A percentile compares a stretch with the other conserved stretches of the same genome.
Conservation (phyloP, 2,797 vertebrate genomes). For the Myiotriccus ornatus region DNA sequence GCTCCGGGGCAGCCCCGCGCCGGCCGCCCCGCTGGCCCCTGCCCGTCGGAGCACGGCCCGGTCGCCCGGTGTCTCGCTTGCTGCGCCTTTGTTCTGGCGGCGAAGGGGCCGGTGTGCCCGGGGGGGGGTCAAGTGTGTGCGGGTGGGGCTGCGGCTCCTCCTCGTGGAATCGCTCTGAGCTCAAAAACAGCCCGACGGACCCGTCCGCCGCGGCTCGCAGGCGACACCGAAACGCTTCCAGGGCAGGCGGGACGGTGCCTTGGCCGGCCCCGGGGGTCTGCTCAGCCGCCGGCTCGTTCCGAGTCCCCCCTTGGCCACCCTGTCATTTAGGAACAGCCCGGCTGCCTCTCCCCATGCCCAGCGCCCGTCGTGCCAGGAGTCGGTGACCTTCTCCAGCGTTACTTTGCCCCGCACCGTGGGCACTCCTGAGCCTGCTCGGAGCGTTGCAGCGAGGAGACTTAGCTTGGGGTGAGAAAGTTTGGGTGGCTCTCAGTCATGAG, state of each 20-base stretch:
- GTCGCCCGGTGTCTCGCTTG: background rate
- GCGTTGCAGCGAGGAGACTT: fast-evolving
- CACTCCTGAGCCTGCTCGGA: fast-evolving
- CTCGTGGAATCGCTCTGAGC: background rate
- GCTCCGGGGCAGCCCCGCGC: too few relatives aligned
- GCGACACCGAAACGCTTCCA: background rate
- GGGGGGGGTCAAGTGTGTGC: background rate
- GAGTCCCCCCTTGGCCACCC: background rate
- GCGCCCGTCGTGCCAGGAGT: background rate
- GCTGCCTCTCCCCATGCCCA: background rate
- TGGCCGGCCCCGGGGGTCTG: too few relatives aligned
- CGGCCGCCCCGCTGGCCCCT: background rate
- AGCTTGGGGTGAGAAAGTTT: background rate
- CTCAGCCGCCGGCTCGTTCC: background rate
- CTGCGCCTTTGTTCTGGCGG: slow-evolving; percentile 28
- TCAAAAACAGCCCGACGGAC: background rate
- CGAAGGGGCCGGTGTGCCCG: background rate
- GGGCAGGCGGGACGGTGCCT: background rate
- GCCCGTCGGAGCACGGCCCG: background rate
- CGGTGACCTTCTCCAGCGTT: background rate
- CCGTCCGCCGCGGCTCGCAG: fast-evolving
- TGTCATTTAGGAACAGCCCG: background rate
- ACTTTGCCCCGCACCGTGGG: background rate
- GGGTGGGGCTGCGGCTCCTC: background rate
- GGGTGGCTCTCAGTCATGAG: background rate